A percentile compares a stretch with the other conserved stretches of the same genome.
Conservation (phyloP, 2,888 invertebrate species). For the Autographa gamma region DNA sequence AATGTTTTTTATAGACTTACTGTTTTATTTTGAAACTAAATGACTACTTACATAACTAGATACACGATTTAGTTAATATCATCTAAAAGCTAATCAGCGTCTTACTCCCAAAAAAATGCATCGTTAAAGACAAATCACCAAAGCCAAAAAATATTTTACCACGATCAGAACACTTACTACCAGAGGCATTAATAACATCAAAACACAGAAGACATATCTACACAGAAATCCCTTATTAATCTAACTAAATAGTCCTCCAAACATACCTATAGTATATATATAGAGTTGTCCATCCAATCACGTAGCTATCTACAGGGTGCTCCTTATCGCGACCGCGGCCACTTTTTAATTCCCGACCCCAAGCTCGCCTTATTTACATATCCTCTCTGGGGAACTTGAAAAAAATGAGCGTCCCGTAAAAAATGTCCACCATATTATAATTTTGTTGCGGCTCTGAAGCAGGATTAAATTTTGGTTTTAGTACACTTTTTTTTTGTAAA, state of each 20-base stretch:
- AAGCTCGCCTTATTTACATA: conserved; percentile 67
- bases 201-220: not conserved
- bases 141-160: not conserved
- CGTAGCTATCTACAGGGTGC: conserved; percentile 62
- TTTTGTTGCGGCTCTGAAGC: conserved; percentile 9
- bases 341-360: conserved; percentile 64
- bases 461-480: conserved; percentile 1
- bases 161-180: not conserved
- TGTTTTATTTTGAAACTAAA: too few relatives aligned
- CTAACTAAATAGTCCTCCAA: conserved; percentile 13
- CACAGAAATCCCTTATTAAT: not conserved
- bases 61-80: too few relatives aligned
- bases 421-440: conserved; percentile 35
- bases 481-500: not conserved
- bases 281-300: conserved; percentile 40
- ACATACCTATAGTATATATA: not conserved
- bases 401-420: conserved; percentile 29
- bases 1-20: too few relatives aligned
- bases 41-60: too few relatives aligned
- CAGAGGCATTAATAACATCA: not conserved
- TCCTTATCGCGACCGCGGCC: conserved; percentile 54
- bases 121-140: not conserved
- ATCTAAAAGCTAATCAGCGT: too few relatives aligned
- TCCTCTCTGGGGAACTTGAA: conserved; percentile 51
- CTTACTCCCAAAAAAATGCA: too few relatives aligned